Evolutionary conservation across 2,888 invertebrate genomes (phyloP), one percentile per base, ranked within the genome.

Genomic region (Muscina levida): DNA sequence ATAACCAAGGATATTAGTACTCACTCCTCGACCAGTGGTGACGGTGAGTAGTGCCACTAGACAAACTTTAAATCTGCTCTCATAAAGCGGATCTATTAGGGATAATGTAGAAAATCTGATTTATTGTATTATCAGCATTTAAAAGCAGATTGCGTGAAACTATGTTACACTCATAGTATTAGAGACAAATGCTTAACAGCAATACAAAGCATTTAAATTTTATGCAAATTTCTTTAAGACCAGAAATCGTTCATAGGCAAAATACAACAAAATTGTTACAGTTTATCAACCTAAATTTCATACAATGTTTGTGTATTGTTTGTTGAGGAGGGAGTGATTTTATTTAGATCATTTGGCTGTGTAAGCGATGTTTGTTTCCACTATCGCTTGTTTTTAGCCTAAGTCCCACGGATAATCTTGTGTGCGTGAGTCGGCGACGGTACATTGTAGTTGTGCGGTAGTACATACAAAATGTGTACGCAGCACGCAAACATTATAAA

Each of bases 401-500:
- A 74, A 74, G 77, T 53, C 67, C 53, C 65, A n/a, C n/a, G 79
- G 83, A 83, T 83, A 80, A 82, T 83, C 82, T 77, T 39, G 53
- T 67, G 73, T 81, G 77, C 80, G 80, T 81, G 77, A 31, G 31
- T 3, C 31, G 8, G n/a, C n/a, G n/a, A n/a, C n/a, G n/a, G n/a
- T n/a, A n/a, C n/a, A 31, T 5, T 31, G 31, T 31, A 31, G 31
- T 31, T 31, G 31, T 5, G 8, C n/a, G 8, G 8, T 31, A 5
- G 31, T 31, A 31, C 31, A 31, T 31, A 31, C 31, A 31, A 31
- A n/a, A 80, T 77, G 59, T 59, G 59, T 80, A 62, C 19, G 62
- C 37, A 72, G 71, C 39, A 81, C 56, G 74, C 70, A 67, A 65
- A 76, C 59, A 39, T 53, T 72, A 57, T 67, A 73, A 73, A 76